These are phyloP conservation scores for Epirrhoe alternata DNA, from an alignment of 2,888 invertebrate genomes.

Conservation along the genomic window DNA sequence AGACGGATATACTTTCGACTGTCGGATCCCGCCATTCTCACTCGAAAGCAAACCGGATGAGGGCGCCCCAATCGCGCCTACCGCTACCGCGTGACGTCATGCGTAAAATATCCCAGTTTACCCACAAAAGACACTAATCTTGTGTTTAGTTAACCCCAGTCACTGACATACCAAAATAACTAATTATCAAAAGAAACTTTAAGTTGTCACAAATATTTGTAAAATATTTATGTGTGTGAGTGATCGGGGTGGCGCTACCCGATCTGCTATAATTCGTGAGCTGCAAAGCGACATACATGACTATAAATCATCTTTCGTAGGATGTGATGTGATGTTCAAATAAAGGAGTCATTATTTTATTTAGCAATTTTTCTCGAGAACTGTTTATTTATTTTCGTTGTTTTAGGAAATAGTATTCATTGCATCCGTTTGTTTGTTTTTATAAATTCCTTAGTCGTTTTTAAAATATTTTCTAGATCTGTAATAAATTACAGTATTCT, in stretches of 20 bases:
- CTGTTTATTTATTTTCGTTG: slow-evolving; percentile 54
- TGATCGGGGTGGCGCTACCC: slow-evolving; percentile 6
- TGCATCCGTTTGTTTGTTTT: slow-evolving; percentile 57
- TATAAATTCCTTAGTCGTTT: slow-evolving; percentile 68
- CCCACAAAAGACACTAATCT: slow-evolving; percentile 3
- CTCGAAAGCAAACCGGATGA: slow-evolving; percentile 96
- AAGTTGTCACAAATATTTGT: neutral
- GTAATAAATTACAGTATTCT: slow-evolving; percentile 84
- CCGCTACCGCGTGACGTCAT: slow-evolving; percentile 62
- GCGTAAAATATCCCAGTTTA: slow-evolving; percentile 16
- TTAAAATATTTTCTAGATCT: slow-evolving; percentile 69
- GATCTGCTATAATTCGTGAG: slow-evolving; percentile 23
- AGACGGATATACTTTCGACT: slow-evolving; percentile 98
- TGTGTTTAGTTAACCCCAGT: neutral
- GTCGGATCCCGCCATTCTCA: slow-evolving; percentile 98
- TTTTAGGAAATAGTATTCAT: slow-evolving; percentile 52
- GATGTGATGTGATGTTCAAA: slow-evolving; percentile 51
- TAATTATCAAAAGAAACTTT: neutral
- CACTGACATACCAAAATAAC: neutral
- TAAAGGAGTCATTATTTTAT: slow-evolving; percentile 52
- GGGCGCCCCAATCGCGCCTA: slow-evolving; percentile 67
- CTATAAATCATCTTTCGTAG: slow-evolving; percentile 28
- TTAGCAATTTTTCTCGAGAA: slow-evolving; percentile 30
- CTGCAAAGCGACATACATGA: slow-evolving; percentile 34
- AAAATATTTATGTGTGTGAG: neutral